phyloP scores from a whole-genome alignment of 1,140 invertebrate genomes.

The Chionoecetes opilio region DNA sequence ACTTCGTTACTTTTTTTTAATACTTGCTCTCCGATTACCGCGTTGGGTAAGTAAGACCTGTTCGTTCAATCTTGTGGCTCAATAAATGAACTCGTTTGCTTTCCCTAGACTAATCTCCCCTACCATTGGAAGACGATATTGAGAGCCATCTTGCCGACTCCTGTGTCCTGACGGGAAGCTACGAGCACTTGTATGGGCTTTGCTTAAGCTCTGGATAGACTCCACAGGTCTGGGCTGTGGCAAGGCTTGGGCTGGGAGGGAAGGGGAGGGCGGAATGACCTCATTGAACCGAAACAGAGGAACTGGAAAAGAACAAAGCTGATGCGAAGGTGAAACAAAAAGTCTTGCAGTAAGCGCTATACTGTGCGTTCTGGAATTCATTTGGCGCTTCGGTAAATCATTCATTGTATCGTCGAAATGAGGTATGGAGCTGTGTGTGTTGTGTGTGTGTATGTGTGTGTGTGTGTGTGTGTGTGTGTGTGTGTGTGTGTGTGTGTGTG shows the following conservation, averaged over 20 bases:
- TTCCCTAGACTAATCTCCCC: background rate
- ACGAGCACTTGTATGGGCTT: background rate
- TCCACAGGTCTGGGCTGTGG: background rate
- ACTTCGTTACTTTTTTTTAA: no score
- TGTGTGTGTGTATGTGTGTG: background rate
- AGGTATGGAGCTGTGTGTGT: background rate
- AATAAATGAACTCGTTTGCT: slow-evolving; percentile 19
- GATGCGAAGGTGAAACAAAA: no score
- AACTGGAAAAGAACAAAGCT: no score
- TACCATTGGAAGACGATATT: background rate
- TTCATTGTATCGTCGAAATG: no score
- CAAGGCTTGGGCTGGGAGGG: background rate
- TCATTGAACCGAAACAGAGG: no score
- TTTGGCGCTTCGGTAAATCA: no score
- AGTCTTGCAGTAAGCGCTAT: no score
- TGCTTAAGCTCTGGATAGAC: background rate
- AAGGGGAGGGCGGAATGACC: background rate
- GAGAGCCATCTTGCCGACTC: background rate
- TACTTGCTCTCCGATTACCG: no score
- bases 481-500: slow-evolving; percentile 45
- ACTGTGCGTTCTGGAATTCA: no score
- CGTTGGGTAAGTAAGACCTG: no score
- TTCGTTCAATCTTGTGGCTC: slow-evolving; percentile 4
- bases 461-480: slow-evolving; percentile 45
- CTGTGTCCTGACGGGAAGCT: background rate